Evolutionary conservation across 2,797 vertebrate genomes (phyloP), one percentile per base, ranked within the genome.

Genomic region (Epinephelus malabaricus): DNA sequence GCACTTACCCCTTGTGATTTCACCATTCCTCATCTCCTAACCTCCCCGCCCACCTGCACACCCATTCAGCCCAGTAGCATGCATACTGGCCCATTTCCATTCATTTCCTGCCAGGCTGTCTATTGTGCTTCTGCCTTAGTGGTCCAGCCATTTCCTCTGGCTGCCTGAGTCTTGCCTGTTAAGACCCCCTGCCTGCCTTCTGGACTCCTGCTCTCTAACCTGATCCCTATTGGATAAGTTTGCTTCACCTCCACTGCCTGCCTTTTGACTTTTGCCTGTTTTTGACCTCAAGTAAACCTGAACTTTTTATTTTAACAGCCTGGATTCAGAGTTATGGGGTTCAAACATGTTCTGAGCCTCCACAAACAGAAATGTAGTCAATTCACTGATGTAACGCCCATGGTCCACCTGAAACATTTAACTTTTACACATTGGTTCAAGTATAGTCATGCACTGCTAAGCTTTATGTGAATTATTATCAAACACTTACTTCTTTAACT

Each of bases 221-320:
- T 40, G 23, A 66, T 54, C 47, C 47, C 62, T 25, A 18, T 58
- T 63, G 50, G 23, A 78, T 38, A 60, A 8, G 30, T 51, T 9
- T n/a, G 11, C 45, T 21, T 55, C 38, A 54, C 25, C 17, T 73
- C 10, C 43, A 10, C 4, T 40, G 3, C 12, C 40, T 25, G 12
- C 34, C 40, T 30, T 58, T 53, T 38, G 45, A 40, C 45, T 70
- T 60, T 53, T 76, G 5, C 30, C 34, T 45, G 40, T 62, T 62
- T 46, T 38, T n/a, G 0, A 68, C 58, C 49, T 47, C 1, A 4
- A 40, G 59, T 23, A 55, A 55, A 64, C 58, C 46, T 34, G 3
- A 10, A 12, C 40, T 21, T 54, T 61, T 60, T 23, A 17, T 47
- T 21, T 34, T 8, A 5, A 27, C 5, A 9, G 6, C 18, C 27